These are phyloP conservation scores for Trissolcus basalis DNA, from an alignment of 1,140 invertebrate genomes.

Conservation along the genomic window DNA sequence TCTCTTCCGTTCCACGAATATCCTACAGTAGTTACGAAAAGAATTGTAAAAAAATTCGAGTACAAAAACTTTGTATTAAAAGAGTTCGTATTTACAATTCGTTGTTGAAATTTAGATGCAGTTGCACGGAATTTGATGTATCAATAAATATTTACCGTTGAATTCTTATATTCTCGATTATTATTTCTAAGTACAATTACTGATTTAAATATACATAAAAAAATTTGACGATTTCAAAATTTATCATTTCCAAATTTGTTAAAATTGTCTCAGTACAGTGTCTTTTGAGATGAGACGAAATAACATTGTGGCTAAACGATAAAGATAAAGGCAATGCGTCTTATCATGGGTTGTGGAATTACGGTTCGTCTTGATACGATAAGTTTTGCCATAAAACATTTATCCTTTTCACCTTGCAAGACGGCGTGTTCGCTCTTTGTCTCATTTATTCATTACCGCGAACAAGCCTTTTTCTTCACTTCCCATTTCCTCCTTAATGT, in stretches of 20 bases:
- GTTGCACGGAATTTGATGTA: too few relatives aligned
- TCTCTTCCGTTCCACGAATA: slow-evolving; percentile 25
- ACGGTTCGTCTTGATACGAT: slow-evolving; percentile 47
- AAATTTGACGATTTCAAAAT: too few relatives aligned
- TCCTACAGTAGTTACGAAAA: slow-evolving; percentile 37
- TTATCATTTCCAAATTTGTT: too few relatives aligned
- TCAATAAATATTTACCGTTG: too few relatives aligned
- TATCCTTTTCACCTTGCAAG: slow-evolving; percentile 54
- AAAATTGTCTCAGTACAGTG: too few relatives aligned
- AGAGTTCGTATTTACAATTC: too few relatives aligned
- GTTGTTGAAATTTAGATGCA: too few relatives aligned
- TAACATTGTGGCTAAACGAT: slow-evolving; percentile 46
- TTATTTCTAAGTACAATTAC: too few relatives aligned
- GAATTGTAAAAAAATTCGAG: too few relatives aligned
- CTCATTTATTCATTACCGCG: slow-evolving; percentile 59
- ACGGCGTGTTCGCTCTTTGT: slow-evolving; percentile 37
- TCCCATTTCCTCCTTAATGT: slow-evolving; percentile 57
- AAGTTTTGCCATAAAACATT: slow-evolving; percentile 61
- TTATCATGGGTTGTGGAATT: slow-evolving; percentile 40
- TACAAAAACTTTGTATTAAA: too few relatives aligned
- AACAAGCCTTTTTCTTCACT: slow-evolving; percentile 46
- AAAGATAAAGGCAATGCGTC: slow-evolving; percentile 57
- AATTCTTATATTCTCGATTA: too few relatives aligned
- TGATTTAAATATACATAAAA: too few relatives aligned
- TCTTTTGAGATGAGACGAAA: slow-evolving; percentile 51